phyloP scores from a whole-genome alignment of 2,888 invertebrate species.

The Lithophane socia region DNA sequence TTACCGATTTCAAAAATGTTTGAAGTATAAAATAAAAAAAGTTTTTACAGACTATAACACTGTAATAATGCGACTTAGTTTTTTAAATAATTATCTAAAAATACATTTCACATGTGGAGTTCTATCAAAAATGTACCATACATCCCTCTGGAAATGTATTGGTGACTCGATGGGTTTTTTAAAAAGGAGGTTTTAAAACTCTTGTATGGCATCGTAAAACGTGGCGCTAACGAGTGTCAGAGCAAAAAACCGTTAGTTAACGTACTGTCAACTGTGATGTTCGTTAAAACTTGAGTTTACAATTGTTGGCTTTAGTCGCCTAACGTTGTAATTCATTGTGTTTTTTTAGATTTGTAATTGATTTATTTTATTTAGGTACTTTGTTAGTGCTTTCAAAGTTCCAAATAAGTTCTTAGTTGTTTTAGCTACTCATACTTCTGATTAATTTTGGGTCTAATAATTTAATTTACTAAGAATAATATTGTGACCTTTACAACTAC shows the following conservation, averaged over 20 bases:
- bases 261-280: neutral
- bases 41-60: neutral
- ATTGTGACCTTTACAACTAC: conserved; percentile 28
- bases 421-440: no score
- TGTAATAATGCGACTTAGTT: neutral
- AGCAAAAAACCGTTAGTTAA: neutral
- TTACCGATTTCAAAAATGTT: neutral
- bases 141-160: neutral
- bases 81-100: neutral
- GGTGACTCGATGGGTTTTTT: neutral
- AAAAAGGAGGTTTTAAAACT: neutral
- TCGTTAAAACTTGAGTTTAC: conserved; percentile 24
- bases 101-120: neutral
- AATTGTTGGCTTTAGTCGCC: neutral
- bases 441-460: no score
- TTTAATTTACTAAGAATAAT: neutral
- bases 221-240: neutral
- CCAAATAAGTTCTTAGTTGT: no score
- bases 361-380: no score
- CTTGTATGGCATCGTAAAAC: neutral
- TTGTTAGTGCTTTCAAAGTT: no score
- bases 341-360: neutral
- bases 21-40: no score
- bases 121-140: neutral
- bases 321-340: neutral